These are phyloP conservation scores for Pachycephus smyrnensis DNA, from an alignment of 2,888 invertebrate species.

Conservation along the genomic window DNA sequence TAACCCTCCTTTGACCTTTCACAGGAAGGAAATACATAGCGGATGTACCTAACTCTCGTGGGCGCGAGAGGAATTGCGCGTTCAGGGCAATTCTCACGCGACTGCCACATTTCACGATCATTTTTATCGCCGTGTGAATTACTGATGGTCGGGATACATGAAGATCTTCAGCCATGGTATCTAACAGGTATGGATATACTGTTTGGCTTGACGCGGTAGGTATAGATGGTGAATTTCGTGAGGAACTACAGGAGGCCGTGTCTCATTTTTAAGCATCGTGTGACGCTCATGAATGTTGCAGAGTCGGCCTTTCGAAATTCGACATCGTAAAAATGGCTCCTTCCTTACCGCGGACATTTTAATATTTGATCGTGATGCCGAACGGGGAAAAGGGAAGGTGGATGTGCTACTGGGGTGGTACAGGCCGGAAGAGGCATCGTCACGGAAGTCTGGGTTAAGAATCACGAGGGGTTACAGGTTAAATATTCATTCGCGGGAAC, in stretches of 20 bases:
- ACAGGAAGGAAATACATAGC: neutral
- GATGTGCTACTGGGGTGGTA: neutral
- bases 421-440: slow-evolving; percentile 15
- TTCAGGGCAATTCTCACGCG: neutral
- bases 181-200: neutral
- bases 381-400: slow-evolving; percentile 11
- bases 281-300: slow-evolving; percentile 31
- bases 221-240: neutral
- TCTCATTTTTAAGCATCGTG: neutral
- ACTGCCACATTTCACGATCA: neutral
- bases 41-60: neutral
- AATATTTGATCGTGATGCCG: slow-evolving; percentile 43
- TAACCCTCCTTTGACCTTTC: slow-evolving; percentile 11
- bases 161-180: neutral
- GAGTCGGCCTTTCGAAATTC: slow-evolving; percentile 15
- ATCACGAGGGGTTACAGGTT: slow-evolving; percentile 32
- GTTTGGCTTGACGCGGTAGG: neutral
- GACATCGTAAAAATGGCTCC: slow-evolving; percentile 29
- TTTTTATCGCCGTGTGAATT: slow-evolving; percentile 14
- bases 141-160: neutral
- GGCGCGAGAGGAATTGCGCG: neutral
- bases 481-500: slow-evolving; percentile 39
- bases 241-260: neutral
- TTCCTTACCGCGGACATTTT: slow-evolving; percentile 40
- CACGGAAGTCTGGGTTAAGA: slow-evolving; percentile 33